Conservation (phyloP, 2,888 invertebrate genomes). For the Elgonia sp. region DNA sequence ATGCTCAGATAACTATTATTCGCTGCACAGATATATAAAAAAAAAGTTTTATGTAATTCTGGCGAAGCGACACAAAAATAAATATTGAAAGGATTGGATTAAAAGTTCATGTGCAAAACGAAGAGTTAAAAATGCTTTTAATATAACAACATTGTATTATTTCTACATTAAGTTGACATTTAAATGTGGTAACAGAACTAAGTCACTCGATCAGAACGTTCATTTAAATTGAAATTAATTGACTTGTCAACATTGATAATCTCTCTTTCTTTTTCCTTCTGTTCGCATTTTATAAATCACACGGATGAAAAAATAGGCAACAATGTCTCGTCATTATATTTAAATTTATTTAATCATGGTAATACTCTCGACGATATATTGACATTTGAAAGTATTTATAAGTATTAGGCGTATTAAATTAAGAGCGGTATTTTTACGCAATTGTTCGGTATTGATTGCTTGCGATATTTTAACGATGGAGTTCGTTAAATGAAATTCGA, state of each 20-base stretch:
- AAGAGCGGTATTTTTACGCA: conserved; percentile 19
- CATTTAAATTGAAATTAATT: conserved; percentile 71
- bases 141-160: conserved; percentile 51
- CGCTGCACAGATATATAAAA: no score
- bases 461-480: conserved; percentile 13
- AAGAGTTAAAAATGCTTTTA: conserved; percentile 43
- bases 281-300: conserved; percentile 28
- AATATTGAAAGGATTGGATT: not conserved
- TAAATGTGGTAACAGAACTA: conserved; percentile 45
- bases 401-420: conserved; percentile 13
- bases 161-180: conserved; percentile 63
- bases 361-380: not conserved
- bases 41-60: no score
- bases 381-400: conserved; percentile 38
- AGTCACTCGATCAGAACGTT: conserved; percentile 60
- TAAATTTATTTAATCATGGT: conserved; percentile 28
- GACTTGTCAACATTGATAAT: conserved; percentile 70
- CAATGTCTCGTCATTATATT: conserved; percentile 43
- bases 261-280: conserved; percentile 1
- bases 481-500: conserved; percentile 17
- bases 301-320: conserved; percentile 29
- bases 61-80: not conserved
- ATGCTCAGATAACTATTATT: no score
- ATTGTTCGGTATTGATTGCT: conserved; percentile 13
- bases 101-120: no score